Conservation (phyloP, 2,113 vertebrate genomes). For the Engystomops pustulosus region DNA sequence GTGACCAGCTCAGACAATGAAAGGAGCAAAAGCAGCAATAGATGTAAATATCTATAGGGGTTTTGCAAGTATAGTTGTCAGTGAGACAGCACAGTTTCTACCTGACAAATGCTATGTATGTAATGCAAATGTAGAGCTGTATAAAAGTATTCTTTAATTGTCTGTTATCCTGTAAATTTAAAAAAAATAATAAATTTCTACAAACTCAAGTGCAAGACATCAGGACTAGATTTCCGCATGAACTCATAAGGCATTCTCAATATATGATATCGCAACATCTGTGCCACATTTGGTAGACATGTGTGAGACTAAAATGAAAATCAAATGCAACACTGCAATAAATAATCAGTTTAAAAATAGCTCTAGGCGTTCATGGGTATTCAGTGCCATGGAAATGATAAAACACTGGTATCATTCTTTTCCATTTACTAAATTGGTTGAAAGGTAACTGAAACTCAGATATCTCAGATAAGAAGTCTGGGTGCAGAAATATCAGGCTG, state of each 20-base stretch:
- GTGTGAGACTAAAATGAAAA: conserved; percentile 36
- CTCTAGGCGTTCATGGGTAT: background rate
- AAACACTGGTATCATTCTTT: background rate
- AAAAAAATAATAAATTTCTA: background rate
- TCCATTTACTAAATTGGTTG: background rate
- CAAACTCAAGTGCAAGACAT: background rate
- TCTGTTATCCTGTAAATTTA: background rate
- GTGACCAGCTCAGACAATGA: no score
- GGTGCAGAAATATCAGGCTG: no score
- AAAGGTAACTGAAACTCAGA: no score
- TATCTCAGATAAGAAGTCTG: no score
- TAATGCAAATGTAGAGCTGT: no score
- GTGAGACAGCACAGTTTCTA: no score
- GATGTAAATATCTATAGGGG: no score
- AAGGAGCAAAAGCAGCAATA: no score
- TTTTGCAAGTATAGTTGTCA: no score
- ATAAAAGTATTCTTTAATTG: no score
- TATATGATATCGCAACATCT: conserved; percentile 32
- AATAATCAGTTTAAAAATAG: conserved; percentile 10
- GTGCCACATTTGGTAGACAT: conserved; percentile 42
- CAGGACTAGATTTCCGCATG: background rate
- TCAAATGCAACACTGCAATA: background rate
- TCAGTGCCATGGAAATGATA: background rate
- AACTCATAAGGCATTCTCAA: background rate
- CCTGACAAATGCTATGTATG: no score